Percentiles rank a stretch among this genome's conserved stretches.
phyloP scores from a whole-genome alignment of 2,797 vertebrate genomes.

The Atherinosoma microstoma region DNA sequence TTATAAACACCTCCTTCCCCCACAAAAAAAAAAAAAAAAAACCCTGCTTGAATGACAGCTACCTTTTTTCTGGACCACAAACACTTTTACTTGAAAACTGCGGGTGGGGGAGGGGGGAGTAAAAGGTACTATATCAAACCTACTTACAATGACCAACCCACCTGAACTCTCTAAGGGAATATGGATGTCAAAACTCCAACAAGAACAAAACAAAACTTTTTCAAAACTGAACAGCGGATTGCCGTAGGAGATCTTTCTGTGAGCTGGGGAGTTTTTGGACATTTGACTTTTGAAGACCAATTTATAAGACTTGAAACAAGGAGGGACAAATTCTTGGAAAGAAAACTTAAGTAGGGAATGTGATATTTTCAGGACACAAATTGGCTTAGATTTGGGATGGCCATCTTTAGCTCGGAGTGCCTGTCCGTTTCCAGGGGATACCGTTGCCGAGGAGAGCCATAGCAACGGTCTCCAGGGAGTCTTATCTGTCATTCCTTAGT shows the following conservation, averaged over 20 bases:
- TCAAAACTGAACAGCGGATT: constrained; percentile 71
- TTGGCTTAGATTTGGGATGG: constrained; percentile 85
- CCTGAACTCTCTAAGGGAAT: constrained; percentile 70
- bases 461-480: constrained; percentile 92
- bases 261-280: constrained; percentile 62
- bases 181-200: constrained; percentile 73
- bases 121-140: constrained; percentile 65
- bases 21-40: constrained; percentile 39
- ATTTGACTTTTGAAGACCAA: constrained; percentile 77
- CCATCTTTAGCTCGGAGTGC: constrained; percentile 93
- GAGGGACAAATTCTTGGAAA: constrained; percentile 82
- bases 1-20: constrained; percentile 67
- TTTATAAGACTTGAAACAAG: constrained; percentile 82
- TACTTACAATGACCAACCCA: constrained; percentile 70
- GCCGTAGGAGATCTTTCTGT: constrained; percentile 75
- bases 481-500: constrained; percentile 99
- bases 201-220: constrained; percentile 74
- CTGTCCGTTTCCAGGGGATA: constrained; percentile 93
- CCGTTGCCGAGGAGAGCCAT: constrained; percentile 88
- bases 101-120: constrained; percentile 32
- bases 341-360: constrained; percentile 79
- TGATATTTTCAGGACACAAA: constrained; percentile 87
- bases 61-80: constrained; percentile 79
- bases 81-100: constrained; percentile 73
- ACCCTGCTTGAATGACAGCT: constrained; percentile 79